These are phyloP conservation scores for Gila orcuttii DNA, from an alignment of 2,113 vertebrate species.

Conservation along the genomic window DNA sequence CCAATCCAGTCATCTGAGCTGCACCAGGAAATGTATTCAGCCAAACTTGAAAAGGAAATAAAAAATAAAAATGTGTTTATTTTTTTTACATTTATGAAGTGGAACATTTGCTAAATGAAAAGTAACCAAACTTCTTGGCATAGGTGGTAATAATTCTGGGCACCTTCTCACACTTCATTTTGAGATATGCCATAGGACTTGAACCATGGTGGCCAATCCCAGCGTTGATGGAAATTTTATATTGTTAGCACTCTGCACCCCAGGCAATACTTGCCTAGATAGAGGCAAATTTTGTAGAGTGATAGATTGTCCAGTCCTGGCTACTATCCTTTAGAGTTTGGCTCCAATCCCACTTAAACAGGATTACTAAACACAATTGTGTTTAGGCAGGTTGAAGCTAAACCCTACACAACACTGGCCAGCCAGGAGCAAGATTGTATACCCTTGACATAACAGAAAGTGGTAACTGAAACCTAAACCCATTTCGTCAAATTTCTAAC, in stretches of 20 bases:
- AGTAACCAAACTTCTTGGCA: slow-evolving; percentile 69
- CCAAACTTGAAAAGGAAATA: slow-evolving; percentile 66
- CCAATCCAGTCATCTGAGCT: slow-evolving; percentile 63
- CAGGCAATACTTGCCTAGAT: slow-evolving; percentile 71
- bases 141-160: slow-evolving; percentile 61
- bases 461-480: not conserved
- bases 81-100: not conserved
- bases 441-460: not conserved
- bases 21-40: slow-evolving; percentile 61
- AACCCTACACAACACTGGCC: not conserved
- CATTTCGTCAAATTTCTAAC: slow-evolving; percentile 66
- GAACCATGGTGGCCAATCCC: slow-evolving; percentile 66
- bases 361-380: not conserved
- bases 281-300: no score
- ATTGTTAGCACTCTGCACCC: slow-evolving; percentile 75
- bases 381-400: not conserved
- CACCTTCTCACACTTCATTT: slow-evolving; percentile 70
- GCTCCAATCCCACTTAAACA: not conserved
- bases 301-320: not conserved
- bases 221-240: slow-evolving; percentile 61
- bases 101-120: not conserved
- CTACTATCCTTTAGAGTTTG: not conserved
- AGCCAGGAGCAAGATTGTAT: not conserved
- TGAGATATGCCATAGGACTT: slow-evolving; percentile 71
- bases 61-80: not conserved